Evolutionary conservation across 1,140 invertebrate species (phyloP), one percentile per base, ranked within the genome.

Genomic region (Saccostrea echinata): DNA sequence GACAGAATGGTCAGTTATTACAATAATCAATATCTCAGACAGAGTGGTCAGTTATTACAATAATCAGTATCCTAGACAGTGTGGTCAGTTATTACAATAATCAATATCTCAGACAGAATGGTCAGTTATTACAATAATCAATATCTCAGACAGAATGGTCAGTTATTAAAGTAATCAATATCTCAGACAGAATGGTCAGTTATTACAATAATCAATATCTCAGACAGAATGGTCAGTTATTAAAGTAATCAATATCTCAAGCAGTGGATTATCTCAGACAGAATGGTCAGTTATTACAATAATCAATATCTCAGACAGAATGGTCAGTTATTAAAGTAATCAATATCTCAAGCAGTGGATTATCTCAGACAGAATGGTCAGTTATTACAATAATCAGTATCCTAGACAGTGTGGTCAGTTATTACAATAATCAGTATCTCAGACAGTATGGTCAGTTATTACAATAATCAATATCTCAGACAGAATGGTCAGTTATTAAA

Each of bases 201-300:
- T 43, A 43, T 43, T n/a, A n/a, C n/a, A n/a, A n/a, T n/a, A n/a
- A n/a, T n/a, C n/a, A n/a, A n/a, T 99, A 97, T 95, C 96, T 99
- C 18, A 97, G 97, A 91, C 96, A 97, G 91, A 97, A 93, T 92
- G 93, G 94, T 94, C 90, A 88, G 85, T 87, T 43, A 43, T 43
- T n/a, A n/a, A n/a, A n/a, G n/a, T n/a, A n/a, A n/a, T n/a, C n/a
- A n/a, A n/a, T 99, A 35, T 96, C 96, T 91, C 97, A 97, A 90
- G 98, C 98, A 93, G 96, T 99, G 21, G 97, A 98, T 92, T 99
- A 97, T 95, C 96, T 99, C 18, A 97, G 97, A 91, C 96, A 97
- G 91, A 97, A 93, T 92, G 93, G 94, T 94, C 90, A 88, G 85
- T 87, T 43, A 43, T 43, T n/a, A n/a, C n/a, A n/a, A n/a, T n/a